These are phyloP conservation scores for Littorina saxatilis DNA, from an alignment of 1,140 invertebrate species.

Conservation along the genomic window DNA sequence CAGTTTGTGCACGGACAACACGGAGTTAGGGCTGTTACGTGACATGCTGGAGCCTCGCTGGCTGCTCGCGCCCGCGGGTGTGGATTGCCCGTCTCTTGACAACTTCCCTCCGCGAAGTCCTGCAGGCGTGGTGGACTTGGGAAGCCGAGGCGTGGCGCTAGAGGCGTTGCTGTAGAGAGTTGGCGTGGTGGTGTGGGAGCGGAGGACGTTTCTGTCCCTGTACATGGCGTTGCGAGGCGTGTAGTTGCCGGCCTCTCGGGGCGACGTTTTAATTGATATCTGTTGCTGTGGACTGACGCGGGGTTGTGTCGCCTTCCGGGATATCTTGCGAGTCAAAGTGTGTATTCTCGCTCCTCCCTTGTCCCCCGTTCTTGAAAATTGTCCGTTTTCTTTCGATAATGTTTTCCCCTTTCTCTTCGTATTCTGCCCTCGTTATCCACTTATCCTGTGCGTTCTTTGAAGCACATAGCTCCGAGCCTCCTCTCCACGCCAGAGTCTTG, in stretches of 20 bases:
- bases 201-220: not conserved
- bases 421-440: constrained; percentile 5
- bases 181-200: not conserved
- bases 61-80: not conserved
- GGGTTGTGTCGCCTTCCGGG: not conserved
- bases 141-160: not conserved
- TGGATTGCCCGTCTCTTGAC: not conserved
- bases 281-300: not conserved
- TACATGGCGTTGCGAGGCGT: not conserved
- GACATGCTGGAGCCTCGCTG: too few relatives aligned
- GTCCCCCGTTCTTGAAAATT: not conserved
- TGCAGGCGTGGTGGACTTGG: not conserved
- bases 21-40: too few relatives aligned
- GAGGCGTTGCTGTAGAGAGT: not conserved
- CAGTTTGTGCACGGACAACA: too few relatives aligned
- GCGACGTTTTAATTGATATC: not conserved
- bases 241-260: not conserved
- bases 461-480: not conserved
- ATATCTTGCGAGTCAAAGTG: too few relatives aligned
- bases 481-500: constrained; percentile 12
- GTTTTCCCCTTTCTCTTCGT: not conserved
- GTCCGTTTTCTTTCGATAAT: not conserved
- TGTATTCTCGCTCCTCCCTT: not conserved
- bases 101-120: not conserved
- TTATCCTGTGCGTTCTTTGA: not conserved